Percentiles rank a stretch among this genome's conserved stretches.
These are phyloP conservation scores for Cichlasoma orientale DNA, from an alignment of 2,797 vertebrate species.

Conservation along the genomic window DNA sequence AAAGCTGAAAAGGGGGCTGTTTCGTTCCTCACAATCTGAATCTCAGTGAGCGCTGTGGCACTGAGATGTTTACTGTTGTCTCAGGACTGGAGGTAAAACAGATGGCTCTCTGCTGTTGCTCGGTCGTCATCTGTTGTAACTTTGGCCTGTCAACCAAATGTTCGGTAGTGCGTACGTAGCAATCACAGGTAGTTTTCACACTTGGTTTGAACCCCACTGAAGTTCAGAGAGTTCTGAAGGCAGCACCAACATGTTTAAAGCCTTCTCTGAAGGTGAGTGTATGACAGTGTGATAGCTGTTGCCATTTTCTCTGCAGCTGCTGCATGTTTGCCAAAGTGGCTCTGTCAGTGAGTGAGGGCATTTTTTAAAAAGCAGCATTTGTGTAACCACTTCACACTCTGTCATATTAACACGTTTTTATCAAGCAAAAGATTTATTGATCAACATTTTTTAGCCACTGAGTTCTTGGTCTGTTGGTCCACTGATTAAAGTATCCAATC, in stretches of 20 bases:
- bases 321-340: constrained; percentile 21
- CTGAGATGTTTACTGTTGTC: constrained; percentile 32
- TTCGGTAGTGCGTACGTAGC: constrained; percentile 31
- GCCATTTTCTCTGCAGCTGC: constrained; percentile 29
- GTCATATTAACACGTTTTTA: constrained; percentile 17
- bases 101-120: constrained; percentile 42
- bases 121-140: constrained; percentile 31
- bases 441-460: neutral
- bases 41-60: neutral
- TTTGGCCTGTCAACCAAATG: constrained; percentile 47
- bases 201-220: constrained; percentile 35
- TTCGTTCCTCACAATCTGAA: constrained; percentile 8
- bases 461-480: neutral
- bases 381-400: neutral
- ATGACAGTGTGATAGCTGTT: constrained; percentile 15
- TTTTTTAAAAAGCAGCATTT: constrained; percentile 16
- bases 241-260: constrained; percentile 6
- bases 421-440: neutral
- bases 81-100: constrained; percentile 38
- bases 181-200: constrained; percentile 49
- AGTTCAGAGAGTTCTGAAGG: constrained; percentile 38
- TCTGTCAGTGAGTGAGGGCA: constrained; percentile 22
- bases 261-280: neutral
- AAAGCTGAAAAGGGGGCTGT: neutral
- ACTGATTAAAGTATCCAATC: neutral